Evolutionary conservation across 1,140 invertebrate genomes (phyloP), one percentile per base, ranked within the genome.

Genomic region (Portunus trituberculatus): DNA sequence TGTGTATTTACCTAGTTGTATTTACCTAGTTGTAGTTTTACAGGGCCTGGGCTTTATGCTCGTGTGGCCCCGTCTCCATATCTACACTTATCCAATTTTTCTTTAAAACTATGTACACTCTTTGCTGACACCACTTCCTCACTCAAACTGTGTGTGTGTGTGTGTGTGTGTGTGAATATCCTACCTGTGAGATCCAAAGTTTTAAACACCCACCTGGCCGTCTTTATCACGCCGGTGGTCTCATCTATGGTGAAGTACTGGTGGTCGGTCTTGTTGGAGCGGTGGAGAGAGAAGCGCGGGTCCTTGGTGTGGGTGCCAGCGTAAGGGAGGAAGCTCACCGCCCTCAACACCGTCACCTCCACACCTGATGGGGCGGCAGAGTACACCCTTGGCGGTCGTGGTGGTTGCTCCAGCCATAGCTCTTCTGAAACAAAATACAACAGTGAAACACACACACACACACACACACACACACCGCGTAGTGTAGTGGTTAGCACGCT

Each of bases 231-330:
- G 32, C 93, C 93, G 16, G 32, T 25, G 20, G 16, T 46, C 32
- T 94, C 93, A 39, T 94, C 39, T 46, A 94, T 94, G 32, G 25
- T 28, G 93, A 94, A 94, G 88, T 83, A 94, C 10, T 20, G 59
- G 67, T 91, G 29, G 88, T 94, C 92, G 32, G 92, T 88, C 12
- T 32, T 29, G 14, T 52, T 29, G 48, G 92, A 88, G 31, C 16
- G 87, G 52, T 82, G 59, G 14, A 91, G 88, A 88, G 32, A 83
- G 67, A 90, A 94, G n/a, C 87, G 93, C 4, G 88, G 88, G n/a
- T 29, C 28, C 31, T 46, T 31, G 93, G 20, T 32, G 4, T 8
- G 48, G 16, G 16, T 89, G 86, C 45, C 14, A 12, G 52, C 29
- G 83, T 10, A n/a, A n/a, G 45, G 8, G 83, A 39, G 25, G 29